phyloP scores from a whole-genome alignment of 2,888 invertebrate species.

The Eurois occulta region DNA sequence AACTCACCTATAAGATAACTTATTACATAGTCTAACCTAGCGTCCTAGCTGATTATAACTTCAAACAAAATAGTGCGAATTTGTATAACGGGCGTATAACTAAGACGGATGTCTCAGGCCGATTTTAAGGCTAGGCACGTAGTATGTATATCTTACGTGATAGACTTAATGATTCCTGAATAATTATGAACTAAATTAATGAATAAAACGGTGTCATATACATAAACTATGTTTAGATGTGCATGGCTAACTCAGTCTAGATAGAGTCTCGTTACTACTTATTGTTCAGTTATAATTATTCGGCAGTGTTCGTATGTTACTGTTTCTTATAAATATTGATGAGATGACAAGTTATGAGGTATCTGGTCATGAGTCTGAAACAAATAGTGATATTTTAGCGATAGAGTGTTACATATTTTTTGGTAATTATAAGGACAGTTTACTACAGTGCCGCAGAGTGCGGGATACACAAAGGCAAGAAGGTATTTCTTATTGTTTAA shows the following conservation, averaged over 20 bases:
- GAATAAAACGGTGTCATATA: slow-evolving; percentile 7
- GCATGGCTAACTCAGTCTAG: slow-evolving; percentile 46
- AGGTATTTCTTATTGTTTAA: slow-evolving; percentile 38
- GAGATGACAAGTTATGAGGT: slow-evolving; percentile 22
- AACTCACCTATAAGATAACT: slow-evolving; percentile 40
- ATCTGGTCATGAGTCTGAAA: slow-evolving; percentile 4
- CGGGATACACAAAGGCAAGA: slow-evolving; percentile 36
- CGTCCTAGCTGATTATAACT: slow-evolving; percentile 44
- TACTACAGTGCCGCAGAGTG: slow-evolving; percentile 16
- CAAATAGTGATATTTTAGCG: background rate
- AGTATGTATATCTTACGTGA: slow-evolving; percentile 17
- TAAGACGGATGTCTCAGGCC: slow-evolving; percentile 25
- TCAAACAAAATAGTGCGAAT: slow-evolving; percentile 14
- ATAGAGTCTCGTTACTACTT: slow-evolving; percentile 24
- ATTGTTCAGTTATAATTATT: slow-evolving; percentile 31
- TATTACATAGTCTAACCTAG: slow-evolving; percentile 60
- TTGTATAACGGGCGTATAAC: slow-evolving; percentile 20
- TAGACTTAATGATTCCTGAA: slow-evolving; percentile 8
- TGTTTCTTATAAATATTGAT: slow-evolving; percentile 28
- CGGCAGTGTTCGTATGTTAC: slow-evolving; percentile 59
- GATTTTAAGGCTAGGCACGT: slow-evolving; percentile 38
- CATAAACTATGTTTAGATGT: too few relatives aligned
- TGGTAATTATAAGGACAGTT: slow-evolving; percentile 10
- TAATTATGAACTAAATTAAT: slow-evolving; percentile 26
- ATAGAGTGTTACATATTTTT: slow-evolving; percentile 11